These are phyloP conservation scores for Zhuqinia jingwanae DNA, from an alignment of 2,888 invertebrate species.

Conservation along the genomic window DNA sequence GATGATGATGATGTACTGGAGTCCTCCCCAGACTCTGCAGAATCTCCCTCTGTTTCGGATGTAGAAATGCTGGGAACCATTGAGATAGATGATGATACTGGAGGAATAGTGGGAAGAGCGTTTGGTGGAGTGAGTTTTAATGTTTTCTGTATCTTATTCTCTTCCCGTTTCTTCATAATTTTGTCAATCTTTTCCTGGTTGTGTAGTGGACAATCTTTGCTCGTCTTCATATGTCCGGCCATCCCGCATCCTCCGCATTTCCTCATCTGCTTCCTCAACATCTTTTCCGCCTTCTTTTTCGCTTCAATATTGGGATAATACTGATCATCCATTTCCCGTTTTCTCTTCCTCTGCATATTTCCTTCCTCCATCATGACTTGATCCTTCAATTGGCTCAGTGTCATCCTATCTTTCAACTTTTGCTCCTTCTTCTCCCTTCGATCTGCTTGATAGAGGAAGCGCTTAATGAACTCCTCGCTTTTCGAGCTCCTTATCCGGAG, in stretches of 20 bases:
- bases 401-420: neutral
- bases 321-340: conserved; percentile 33
- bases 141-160: neutral
- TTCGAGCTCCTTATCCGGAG: conserved; percentile 28
- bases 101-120: too few species aligned
- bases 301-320: conserved; percentile 46
- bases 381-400: neutral
- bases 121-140: too few species aligned
- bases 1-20: neutral
- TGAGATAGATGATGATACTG: too few species aligned
- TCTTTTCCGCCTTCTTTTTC: conserved; percentile 26
- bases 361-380: neutral
- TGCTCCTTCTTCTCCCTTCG: neutral
- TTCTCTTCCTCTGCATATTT: neutral
- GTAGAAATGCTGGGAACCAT: neutral
- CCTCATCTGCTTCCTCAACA: neutral
- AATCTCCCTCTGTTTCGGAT: neutral
- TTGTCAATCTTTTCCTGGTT: conserved; percentile 4
- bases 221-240: conserved; percentile 39
- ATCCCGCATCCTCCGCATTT: conserved; percentile 36
- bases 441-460: conserved; percentile 11
- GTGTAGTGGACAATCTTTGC: conserved; percentile 41
- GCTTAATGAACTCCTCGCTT: conserved; percentile 24
- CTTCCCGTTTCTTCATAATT: neutral
- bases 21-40: too few species aligned